Evolutionary conservation across 2,113 vertebrate species (phyloP), one percentile per base, ranked within the genome.

Genomic region (Stigmatopora argus): DNA sequence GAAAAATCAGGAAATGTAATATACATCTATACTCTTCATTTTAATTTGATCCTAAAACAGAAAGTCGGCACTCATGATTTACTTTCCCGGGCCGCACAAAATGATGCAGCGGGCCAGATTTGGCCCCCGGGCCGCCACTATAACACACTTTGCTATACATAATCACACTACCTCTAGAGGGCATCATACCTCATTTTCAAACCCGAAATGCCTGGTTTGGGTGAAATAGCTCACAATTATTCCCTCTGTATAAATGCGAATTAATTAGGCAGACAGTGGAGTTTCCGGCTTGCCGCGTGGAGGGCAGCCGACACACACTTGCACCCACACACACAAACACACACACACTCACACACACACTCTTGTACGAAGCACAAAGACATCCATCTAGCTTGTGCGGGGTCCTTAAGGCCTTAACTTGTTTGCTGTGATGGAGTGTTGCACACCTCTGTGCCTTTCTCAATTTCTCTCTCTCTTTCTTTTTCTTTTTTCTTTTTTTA

Each of bases 361-460:
- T 48, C 45, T 15, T 34, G 48, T 61, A 65, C 61, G 58, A 62
- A 74, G 65, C 80, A 73, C 64, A 72, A 46, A 71, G 56, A 62
- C 77, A 85, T 87, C 81, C 75, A 77, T 85, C 83, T 75, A 55
- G 65, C 47, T 66, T 68, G 75, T 75, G 73, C 81, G 73, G 72
- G 75, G 83, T 74, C 77, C 78, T 80, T 78, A 80, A 80, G 82
- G 81, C 77, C 67, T 77, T 56, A 77, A 77, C 79, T 83, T 82
- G 77, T 82, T 86, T 80, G 74, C 63, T 74, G 79, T 86, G 84
- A 86, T 85, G 47, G 77, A 86, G 82, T 78, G 71, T 77, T 59
- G 60, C 63, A 82, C 80, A 72, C 69, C 73, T 79, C 74, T 73
- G 72, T 78, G 71, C 72, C 62, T 76, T 64, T 62, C 71, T 78